Conservation (phyloP, 2,888 invertebrate genomes). For the Amiota communis region DNA sequence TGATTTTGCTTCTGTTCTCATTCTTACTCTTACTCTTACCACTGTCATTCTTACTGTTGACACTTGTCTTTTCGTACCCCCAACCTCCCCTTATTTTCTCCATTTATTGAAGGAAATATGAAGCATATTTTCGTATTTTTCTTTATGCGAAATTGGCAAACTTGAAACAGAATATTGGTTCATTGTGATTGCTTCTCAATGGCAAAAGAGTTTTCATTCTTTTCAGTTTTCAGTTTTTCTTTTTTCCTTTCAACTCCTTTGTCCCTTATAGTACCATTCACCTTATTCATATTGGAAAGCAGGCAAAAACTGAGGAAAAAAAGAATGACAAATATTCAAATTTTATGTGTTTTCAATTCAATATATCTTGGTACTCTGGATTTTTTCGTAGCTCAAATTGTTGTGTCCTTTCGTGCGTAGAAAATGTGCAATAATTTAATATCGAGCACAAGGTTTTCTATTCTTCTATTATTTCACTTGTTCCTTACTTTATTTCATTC, state of each 20-base stretch:
- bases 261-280: too few relatives aligned
- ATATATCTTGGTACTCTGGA: not conserved
- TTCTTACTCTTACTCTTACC: not conserved
- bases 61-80: not conserved
- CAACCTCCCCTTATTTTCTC: not conserved
- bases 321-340: not conserved
- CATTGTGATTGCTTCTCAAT: constrained; percentile 33
- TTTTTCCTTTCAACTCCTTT: not conserved
- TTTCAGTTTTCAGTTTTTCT: not conserved
- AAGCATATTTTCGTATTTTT: constrained; percentile 46
- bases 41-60: not conserved
- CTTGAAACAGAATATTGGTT: constrained; percentile 54
- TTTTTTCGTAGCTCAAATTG: not conserved
- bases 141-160: constrained; percentile 54
- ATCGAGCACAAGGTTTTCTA: constrained; percentile 10
- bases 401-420: not conserved
- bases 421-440: not conserved
- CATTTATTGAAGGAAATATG: constrained; percentile 37
- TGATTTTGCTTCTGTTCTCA: constrained; percentile 21
- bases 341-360: too few relatives aligned
- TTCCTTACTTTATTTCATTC: not conserved
- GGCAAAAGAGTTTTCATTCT: not conserved
- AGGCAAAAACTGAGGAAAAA: not conserved
- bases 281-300: too few relatives aligned
- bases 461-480: not conserved